Evolutionary conservation across 2,888 invertebrate genomes (phyloP), one percentile per base, ranked within the genome.

Genomic region (Serripes groenlandicus): DNA sequence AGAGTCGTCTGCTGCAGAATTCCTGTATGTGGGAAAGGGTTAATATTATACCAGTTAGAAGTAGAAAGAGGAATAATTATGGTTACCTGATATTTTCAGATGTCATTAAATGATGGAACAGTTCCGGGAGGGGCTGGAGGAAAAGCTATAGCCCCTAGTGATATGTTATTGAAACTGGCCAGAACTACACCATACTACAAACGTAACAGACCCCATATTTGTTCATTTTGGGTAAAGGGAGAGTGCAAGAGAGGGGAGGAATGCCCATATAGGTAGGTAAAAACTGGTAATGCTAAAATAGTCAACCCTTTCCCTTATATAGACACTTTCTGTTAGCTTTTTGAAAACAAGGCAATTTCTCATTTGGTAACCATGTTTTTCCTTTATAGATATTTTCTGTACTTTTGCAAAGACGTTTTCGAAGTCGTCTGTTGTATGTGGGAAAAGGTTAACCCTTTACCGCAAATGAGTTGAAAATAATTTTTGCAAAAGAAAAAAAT

Each of bases 181-280:
- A 96, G 98, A 72, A 98, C 98, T 4, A 97, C 98, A 62, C 99
- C 99, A 0, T 99, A 99, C 94, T 99, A 99, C 94, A 98, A 98
- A 94, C 95, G 99, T 75, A 99, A 99, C 93, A 96, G 98, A 89
- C 98, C 99, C 0, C 99, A 99, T 95, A 98, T 99, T 71, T 99
- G 99, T 94, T 98, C 98, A 0, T 99, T 99, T 95, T 99, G 98
- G 98, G 98, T 99, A n/a, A 99, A 99, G 95, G 99, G 98, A 1
- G 98, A 99, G 94, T 99, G 99, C 94, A 96, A 98, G 92, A 95
- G 99, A 94, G 99, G 99, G 26, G 99, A 99, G 94, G 99, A 99
- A 94, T 99, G 99, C 94, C 99, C 99, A 0, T 99, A 98, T 94
- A 96, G 95, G 95, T 95, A 76, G 23, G 42, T n/a, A 7, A 42